Base-by-base conservation (phyloP, 2,797 vertebrate species). In the Lemur catta region DNA sequence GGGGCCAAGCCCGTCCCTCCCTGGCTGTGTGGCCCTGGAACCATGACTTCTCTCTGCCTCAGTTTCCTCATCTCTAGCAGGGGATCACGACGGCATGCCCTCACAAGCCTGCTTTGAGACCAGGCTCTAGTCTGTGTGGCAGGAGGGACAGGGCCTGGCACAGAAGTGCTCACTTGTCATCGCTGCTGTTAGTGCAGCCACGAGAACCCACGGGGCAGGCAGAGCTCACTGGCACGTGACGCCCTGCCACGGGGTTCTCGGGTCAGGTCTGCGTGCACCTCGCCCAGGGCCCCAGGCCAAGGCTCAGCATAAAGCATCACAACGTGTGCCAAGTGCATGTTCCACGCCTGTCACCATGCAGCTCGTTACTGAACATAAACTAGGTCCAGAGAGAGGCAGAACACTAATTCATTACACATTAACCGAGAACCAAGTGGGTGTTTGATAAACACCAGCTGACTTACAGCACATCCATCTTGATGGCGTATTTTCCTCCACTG, bases 241-340 rank as follows among this genome's bases (percentile, higher is more conserved):
- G 11, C 7, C 46, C 71, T 8, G 28, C 71, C 24, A 17, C 11
- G 26, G 59, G n/a, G n/a, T 7, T 35, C 72, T 38, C 10, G 28
- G 48, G 67, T 33, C 75, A 38, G 52, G 17, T 46, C 8, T 11
- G 13, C 15, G 20, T 11, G 26, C 52, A 17, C 14, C 76, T 35
- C 11, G 8, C 48, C n/a, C n/a, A 38, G 30, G 63, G 4, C 43
- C 50, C 13, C 9, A 6, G 46, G 72, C 46, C 14, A 24, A 6
- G 1, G 17, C 46, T 24, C 65, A 41, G 46, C 76, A 28, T 6
- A 63, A 71, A 7, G 30, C 4, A 0, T 26, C 2, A 0, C 8
- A 0, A 20, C 0, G 13, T 12, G 0, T 22, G 33, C 33, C 33
- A 6, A 0, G 15, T 0, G 46, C 8, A 0, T 4, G 4, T 6